Percentiles rank a stretch among this genome's conserved stretches.
These are phyloP conservation scores for Manis crassicaudata DNA, from an alignment of 2,797 vertebrate species.

Conservation along the genomic window DNA sequence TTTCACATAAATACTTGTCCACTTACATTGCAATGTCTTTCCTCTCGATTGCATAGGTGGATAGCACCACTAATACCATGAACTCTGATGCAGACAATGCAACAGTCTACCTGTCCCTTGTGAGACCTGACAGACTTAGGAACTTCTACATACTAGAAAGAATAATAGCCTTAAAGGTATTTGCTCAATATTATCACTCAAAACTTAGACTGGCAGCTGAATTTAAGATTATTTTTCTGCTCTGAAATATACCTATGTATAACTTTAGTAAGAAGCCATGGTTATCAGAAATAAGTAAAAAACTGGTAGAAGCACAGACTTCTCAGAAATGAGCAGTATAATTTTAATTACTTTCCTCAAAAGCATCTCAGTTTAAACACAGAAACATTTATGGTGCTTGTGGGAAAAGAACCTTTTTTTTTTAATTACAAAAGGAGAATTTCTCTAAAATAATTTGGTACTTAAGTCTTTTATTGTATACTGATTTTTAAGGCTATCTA, in stretches of 20 bases:
- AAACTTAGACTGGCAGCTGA: neutral
- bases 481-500: neutral
- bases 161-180: neutral
- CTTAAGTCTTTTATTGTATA: neutral
- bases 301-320: neutral
- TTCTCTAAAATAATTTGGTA: neutral
- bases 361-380: neutral
- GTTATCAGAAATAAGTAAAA: neutral
- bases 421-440: neutral
- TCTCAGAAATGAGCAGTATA: neutral
- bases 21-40: neutral
- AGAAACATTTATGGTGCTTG: neutral
- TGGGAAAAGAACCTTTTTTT: neutral
- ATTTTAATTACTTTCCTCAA: constrained; percentile 16
- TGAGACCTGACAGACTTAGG: neutral
- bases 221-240: neutral
- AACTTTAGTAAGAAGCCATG: neutral
- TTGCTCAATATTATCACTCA: neutral
- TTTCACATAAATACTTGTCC: neutral
- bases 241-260: neutral
- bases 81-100: neutral
- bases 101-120: neutral
- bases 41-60: neutral
- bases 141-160: neutral
- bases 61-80: neutral